Base-by-base conservation (phyloP, 2,797 vertebrate species). In the Coreius guichenoti region DNA sequence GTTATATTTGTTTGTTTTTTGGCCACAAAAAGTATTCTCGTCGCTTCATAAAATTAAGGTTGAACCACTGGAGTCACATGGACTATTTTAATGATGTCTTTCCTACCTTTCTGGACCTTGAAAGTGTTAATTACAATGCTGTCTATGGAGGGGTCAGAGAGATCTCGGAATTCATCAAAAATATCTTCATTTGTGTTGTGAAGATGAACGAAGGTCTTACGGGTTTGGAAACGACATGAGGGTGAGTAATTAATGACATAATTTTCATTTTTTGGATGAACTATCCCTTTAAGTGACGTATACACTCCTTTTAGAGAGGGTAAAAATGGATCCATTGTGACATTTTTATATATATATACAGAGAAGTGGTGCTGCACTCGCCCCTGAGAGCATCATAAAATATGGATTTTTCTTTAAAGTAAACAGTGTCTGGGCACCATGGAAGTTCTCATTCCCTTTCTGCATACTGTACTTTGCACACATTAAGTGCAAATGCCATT, bases 351-450 rank as follows among this genome's bases (percentile, higher is more conserved):
- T 77, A 72, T 82, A 87, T 73, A 77, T 69, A 83, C 8, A n/a
- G 63, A 26, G 68, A 87, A 83, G 79, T 74, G 70, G 83, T 74
- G 45, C 33, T 67, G 80, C 78, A 26, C 67, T 88, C 17, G 51
- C 78, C 56, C 68, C 79, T 26, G 72, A 61, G 85, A 81, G 79
- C 67, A 83, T 79, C 77, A 77, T 73, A 39, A 74, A 74, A 85
- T 77, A 54, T 85, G 16, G 13, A 21, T 74, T 51, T 45, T 36
- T 49, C 39, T 58, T 76, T 45, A 29, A 73, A 73, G n/a, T 84
- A 91, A 89, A 89, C 85, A 89, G 51, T 70, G 68, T 75, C 72
- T 56, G 61, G 75, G 61, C 43, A 67, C 19, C 68, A 58, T 61
- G 70, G 65, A 56, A 26, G 47, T 19, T 73, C 29, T 79, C 13